Conservation (phyloP, 2,113 vertebrate genomes). For the Microcebus murinus region DNA sequence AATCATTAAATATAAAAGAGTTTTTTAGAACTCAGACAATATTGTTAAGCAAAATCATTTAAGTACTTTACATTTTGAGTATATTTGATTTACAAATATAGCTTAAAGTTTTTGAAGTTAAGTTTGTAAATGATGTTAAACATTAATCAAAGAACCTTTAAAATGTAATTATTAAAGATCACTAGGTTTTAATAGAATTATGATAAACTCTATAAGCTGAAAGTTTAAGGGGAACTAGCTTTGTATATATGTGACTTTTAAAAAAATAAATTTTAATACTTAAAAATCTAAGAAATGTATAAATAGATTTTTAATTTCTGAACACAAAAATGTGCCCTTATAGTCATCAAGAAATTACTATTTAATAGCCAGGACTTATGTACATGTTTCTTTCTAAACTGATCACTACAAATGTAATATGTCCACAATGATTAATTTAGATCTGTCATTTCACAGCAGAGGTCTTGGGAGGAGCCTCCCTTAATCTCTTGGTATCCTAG, state of each 20-base stretch:
- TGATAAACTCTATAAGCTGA: not conserved
- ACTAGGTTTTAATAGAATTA: not conserved
- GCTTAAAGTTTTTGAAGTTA: conserved; percentile 45
- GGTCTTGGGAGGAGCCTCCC: not conserved
- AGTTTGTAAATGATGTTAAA: conserved; percentile 1
- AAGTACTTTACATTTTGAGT: not conserved
- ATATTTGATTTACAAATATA: conserved; percentile 19
- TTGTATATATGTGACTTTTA: not conserved
- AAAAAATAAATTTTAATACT: not conserved
- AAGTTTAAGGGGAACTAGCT: not conserved
- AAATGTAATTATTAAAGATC: conserved; percentile 24
- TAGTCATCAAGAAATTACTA: not conserved
- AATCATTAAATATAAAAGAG: not conserved
- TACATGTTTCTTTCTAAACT: not conserved
- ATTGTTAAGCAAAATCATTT: conserved; percentile 1
- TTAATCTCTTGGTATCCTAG: not conserved
- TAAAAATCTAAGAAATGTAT: not conserved
- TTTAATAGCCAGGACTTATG: not conserved
- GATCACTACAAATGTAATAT: not conserved
- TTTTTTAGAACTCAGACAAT: conserved; percentile 7
- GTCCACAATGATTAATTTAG: not conserved
- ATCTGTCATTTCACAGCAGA: not conserved
- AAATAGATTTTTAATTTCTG: not conserved
- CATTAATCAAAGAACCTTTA: conserved; percentile 17
- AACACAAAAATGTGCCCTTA: not conserved